phyloP scores from a whole-genome alignment of 2,797 vertebrate genomes.

The Xerus rutilus region DNA sequence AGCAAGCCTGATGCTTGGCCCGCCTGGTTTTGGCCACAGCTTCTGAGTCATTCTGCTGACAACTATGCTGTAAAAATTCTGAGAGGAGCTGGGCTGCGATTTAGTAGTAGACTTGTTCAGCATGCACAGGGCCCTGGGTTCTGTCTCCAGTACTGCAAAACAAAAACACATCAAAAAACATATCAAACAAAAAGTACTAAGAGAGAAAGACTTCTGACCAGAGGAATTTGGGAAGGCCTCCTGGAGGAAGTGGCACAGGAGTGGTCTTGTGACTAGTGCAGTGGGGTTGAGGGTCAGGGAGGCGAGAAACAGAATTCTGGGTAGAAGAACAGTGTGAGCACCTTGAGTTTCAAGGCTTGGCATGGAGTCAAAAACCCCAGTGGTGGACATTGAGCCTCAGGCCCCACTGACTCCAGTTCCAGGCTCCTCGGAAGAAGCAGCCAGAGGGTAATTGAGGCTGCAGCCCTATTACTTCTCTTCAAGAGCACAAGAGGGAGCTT shows the following conservation, averaged over 20 bases:
- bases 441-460: neutral
- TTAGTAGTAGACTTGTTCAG: neutral
- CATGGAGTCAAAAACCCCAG: neutral
- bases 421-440: neutral
- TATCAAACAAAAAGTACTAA: neutral
- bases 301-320: neutral
- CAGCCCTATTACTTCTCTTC: fast-evolving
- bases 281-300: neutral
- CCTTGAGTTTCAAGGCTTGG: neutral
- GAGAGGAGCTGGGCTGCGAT: too few species aligned
- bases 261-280: neutral
- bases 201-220: too few species aligned
- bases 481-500: neutral
- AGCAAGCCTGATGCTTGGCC: neutral
- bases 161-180: too few species aligned
- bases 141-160: neutral
- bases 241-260: neutral
- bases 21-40: neutral
- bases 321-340: neutral
- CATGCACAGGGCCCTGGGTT: neutral
- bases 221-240: neutral
- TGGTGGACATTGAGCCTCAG: too few species aligned
- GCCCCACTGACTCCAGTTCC: neutral
- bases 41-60: neutral
- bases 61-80: too few species aligned